Percentiles rank a stretch among this genome's conserved stretches.
Evolutionary conservation across 2,113 vertebrate species (phyloP).

Genomic region (Apteryx owenii): DNA sequence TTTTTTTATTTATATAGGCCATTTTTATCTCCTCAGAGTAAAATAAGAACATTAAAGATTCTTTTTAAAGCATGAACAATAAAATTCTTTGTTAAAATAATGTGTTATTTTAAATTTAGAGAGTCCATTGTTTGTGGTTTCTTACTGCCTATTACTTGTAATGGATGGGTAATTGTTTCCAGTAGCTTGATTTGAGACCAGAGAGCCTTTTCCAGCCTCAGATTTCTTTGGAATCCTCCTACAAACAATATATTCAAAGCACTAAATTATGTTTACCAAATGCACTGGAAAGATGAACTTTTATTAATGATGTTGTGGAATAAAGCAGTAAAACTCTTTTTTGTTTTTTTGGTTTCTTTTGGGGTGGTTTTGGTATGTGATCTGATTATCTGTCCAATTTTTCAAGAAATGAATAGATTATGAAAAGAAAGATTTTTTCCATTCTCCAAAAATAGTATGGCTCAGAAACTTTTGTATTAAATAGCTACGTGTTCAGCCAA

Average conservation of each 20-base stretch:
- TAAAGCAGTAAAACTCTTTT: background rate
- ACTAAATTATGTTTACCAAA: background rate
- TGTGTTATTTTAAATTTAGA: conserved; percentile 31
- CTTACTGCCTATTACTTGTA: background rate
- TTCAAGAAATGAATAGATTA: background rate
- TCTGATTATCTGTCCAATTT: background rate
- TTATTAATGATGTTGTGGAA: background rate
- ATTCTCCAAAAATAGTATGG: background rate
- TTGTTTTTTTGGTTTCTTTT: background rate
- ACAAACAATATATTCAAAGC: background rate
- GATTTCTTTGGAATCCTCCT: background rate
- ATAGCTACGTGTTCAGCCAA: background rate
- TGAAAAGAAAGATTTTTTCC: background rate
- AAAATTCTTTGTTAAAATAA: conserved; percentile 23
- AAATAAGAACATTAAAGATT: background rate
- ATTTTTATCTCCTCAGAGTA: background rate
- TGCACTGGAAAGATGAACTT: background rate
- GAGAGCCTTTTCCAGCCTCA: background rate
- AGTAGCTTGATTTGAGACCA: background rate
- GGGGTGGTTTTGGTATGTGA: background rate
- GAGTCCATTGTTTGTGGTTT: background rate
- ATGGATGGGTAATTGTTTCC: conserved; percentile 3
- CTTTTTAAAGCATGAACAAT: background rate
- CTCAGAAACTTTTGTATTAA: background rate
- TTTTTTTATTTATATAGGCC: background rate